Evolutionary conservation across 2,797 vertebrate genomes (phyloP).

Genomic region (Apogon hyalosoma): DNA sequence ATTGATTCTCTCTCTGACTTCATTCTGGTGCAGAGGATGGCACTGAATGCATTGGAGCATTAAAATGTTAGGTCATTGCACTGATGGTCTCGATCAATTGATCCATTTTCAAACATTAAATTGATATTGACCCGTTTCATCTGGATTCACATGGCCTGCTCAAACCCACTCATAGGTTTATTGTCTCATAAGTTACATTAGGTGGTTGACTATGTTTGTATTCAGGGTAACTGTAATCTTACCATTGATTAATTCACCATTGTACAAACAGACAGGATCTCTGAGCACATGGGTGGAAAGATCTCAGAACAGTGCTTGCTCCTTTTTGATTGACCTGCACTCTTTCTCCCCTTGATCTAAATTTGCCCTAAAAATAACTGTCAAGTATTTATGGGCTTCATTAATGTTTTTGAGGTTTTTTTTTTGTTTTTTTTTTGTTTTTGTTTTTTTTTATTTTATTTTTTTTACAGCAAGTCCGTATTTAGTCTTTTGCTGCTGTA

Average conservation of each 20-base stretch:
- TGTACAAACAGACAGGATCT: conserved; percentile 9
- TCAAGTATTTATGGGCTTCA: conserved; percentile 69
- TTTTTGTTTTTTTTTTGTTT: no score
- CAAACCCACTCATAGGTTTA: conserved; percentile 40
- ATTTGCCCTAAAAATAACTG: conserved; percentile 58
- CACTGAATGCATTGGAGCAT: conserved; percentile 58
- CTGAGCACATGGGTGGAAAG: not conserved
- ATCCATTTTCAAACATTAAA: conserved; percentile 74
- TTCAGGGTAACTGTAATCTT: conserved; percentile 31
- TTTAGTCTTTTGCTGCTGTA: conserved; percentile 71
- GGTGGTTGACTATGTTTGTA: conserved; percentile 17
- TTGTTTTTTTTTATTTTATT: no score
- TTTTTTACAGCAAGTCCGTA: conserved; percentile 60
- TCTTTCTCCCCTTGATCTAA: not conserved
- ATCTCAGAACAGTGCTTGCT: not conserved
- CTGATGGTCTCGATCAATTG: conserved; percentile 54
- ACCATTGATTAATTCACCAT: conserved; percentile 21
- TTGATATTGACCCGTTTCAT: conserved; percentile 74
- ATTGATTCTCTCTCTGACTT: conserved; percentile 62
- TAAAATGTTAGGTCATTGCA: conserved; percentile 56
- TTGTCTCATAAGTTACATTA: conserved; percentile 19
- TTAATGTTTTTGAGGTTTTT: conserved; percentile 50
- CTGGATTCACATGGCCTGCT: conserved; percentile 38
- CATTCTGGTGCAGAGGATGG: conserved; percentile 40
- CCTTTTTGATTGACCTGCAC: conserved; percentile 18